Base-by-base conservation (phyloP, 1,140 invertebrate species). In the Portunus trituberculatus region DNA sequence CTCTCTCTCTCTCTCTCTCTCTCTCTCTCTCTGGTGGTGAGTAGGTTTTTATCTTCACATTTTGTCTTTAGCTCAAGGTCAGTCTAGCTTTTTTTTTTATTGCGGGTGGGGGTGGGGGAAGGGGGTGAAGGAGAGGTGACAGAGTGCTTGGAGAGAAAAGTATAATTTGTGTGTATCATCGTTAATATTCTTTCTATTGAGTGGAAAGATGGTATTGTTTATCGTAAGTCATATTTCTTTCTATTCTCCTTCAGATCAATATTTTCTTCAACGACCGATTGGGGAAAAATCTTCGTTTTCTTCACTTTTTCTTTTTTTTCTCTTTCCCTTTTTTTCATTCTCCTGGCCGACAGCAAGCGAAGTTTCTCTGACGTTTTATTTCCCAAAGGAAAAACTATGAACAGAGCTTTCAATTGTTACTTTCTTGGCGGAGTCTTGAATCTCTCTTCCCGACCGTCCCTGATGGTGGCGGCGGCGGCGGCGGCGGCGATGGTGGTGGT, bases 301-400 rank as follows among this genome's bases (percentile, higher is more conserved):
- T 59, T 59, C 20, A 59, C 20, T 16, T 59, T 59, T 59, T 59
- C 52, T 20, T 59, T 59, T 59, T 10, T 59, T 59, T 10, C 12
- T 88, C 86, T 4, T 16, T 88, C 39, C 39, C 29, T 88, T 46
- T 45, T 90, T 31, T 48, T 28, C 88, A 48, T 45, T 88, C 86
- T 88, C 8, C 8, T 10, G 16, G 52, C 12, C 52, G 52, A 20
- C 52, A 59, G 52, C 52, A 59, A 59, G 52, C 52, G n/a, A 76
- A 76, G 67, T 76, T 76, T 76, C 67, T n/a, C 25, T 20, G 67
- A 76, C 67, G 67, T 76, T 76, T 76, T 76, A 76, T 76, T 76
- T 76, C 67, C 67, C 67, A 76, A n/a, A 8, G 67, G 67, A 76
- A 20, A 76, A 76, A 76, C 67, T 76, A 76, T 76, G 67, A 76